Base-by-base conservation (phyloP, 2,888 invertebrate species). In the Crepidodera aurea region DNA sequence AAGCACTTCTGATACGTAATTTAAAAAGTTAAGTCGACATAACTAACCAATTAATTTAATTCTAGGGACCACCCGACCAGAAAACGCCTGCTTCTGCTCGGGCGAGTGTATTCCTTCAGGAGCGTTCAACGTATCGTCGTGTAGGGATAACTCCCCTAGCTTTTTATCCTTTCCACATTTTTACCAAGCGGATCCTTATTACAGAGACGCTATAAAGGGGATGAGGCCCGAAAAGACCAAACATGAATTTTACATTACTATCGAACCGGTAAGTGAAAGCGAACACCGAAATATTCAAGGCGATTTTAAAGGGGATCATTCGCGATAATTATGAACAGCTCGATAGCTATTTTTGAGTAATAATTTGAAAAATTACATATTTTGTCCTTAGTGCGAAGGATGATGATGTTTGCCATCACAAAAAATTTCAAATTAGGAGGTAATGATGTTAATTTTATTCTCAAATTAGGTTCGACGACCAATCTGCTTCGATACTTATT, bases 121-220 rank as follows among this genome's bases (percentile, higher is more conserved):
- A 0, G 84, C 90, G 15, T 85, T 91, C 81, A 91, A 92, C 79
- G 86, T 91, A 13, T 90, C 90, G 0, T 82, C 89, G 0, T 92
- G 92, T 68, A 86, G 92, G 42, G 89, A 84, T 73, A 90, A 90
- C 12, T 90, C 93, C 0, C 94, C 94, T 0, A 88, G 90, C 0
- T 92, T 92, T 75, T 84, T 92, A 70, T 91, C 93, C 0, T 86
- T 91, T 72, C 94, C 94, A 0, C 94, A 94, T 80, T 94, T 92
- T 80, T 84, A 88, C 74, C 84, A 88, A 70, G 93, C 86, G 0
- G 93, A 92, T 80, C 86, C 87, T 0, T 82, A 80, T 61, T 88
- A 91, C 61, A 71, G 82, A 8, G 82, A 88, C 4, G 81, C 83
- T 40, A 86, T 93, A 1, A 82, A 82, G 0, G 94, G 94, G 0